Evolutionary conservation across 1,140 invertebrate species (phyloP), one percentile per base, ranked within the genome.

Genomic region (Magallana ariakensis): DNA sequence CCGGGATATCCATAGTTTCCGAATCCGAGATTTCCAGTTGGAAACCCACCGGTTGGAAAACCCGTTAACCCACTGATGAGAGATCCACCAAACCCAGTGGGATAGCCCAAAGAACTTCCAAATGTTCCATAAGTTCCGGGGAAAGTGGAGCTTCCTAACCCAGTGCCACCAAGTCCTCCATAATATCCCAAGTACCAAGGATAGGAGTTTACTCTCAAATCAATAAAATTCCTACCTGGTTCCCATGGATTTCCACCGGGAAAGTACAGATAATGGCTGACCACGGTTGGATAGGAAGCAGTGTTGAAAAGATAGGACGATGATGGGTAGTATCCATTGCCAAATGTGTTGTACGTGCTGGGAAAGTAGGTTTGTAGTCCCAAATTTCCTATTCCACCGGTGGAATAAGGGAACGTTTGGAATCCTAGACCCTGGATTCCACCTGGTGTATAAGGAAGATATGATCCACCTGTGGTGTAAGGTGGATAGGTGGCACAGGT

Each of bases 251-350:
- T 75, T 33, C 66, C 66, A 13, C 22, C 66, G 26, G 66, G 66
- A 26, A 75, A 75, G 15, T 75, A 75, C 26, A 75, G 9, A 22
- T 75, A 75, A 75, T 75, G 66, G 22, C 66, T 75, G 22, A 75
- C 22, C 19, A 75, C 66, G 26, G 66, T 75, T 11, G 66, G 66
- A 75, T 75, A 75, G 66, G 19, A 75, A 26, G 66, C 66, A 11
- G 66, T 33, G 22, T 75, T 75, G 66, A 26, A 75, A 1, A 75
- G 11, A 7, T 13, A 46, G 33, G 33, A 13, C 5, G 66, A 75
- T 10, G 66, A 75, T 11, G 66, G 66, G 33, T 26, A 75, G 26
- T 75, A 75, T 75, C 66, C 22, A 26, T 19, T 13, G 11, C 9
- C 33, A 13, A 75, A 26, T 22, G 66, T 33, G 22, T 26, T 75